These are phyloP conservation scores for Phortica variegata DNA, from an alignment of 1,140 invertebrate genomes.

Conservation along the genomic window DNA sequence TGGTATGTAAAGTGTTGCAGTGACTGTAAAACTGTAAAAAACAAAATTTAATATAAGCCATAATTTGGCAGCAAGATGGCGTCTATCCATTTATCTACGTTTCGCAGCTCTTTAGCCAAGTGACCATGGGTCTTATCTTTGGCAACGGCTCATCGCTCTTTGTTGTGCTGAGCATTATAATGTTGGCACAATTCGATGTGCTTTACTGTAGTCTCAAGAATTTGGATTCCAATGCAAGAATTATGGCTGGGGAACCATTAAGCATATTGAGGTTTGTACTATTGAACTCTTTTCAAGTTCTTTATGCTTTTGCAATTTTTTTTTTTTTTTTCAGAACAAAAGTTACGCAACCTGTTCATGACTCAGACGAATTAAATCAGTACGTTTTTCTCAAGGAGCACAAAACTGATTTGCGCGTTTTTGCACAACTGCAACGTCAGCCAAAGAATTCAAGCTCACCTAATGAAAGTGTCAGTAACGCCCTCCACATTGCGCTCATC, in stretches of 20 bases:
- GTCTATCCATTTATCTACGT: slow-evolving; percentile 32
- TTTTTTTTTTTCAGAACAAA: background rate
- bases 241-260: slow-evolving; percentile 21
- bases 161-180: slow-evolving; percentile 31
- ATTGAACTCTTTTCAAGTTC: background rate
- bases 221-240: slow-evolving; percentile 30
- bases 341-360: slow-evolving; percentile 21
- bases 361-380: slow-evolving; percentile 37
- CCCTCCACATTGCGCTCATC: slow-evolving; percentile 24
- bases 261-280: slow-evolving; percentile 25
- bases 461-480: slow-evolving; percentile 1
- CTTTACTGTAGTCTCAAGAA: slow-evolving; percentile 52
- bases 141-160: slow-evolving; percentile 33
- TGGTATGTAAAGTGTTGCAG: too few relatives aligned
- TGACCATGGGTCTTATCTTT: slow-evolving; percentile 30
- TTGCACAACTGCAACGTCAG: slow-evolving; percentile 1
- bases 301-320: background rate
- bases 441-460: background rate
- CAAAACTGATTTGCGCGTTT: slow-evolving; percentile 20
- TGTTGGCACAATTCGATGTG: slow-evolving; percentile 45
- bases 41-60: too few relatives aligned
- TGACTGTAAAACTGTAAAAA: too few relatives aligned
- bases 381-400: slow-evolving; percentile 36
- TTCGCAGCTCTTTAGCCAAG: slow-evolving; percentile 36
- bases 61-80: slow-evolving; percentile 10